Conservation (phyloP, 2,797 vertebrate genomes). For the Chaetophractus vellerosus region DNA sequence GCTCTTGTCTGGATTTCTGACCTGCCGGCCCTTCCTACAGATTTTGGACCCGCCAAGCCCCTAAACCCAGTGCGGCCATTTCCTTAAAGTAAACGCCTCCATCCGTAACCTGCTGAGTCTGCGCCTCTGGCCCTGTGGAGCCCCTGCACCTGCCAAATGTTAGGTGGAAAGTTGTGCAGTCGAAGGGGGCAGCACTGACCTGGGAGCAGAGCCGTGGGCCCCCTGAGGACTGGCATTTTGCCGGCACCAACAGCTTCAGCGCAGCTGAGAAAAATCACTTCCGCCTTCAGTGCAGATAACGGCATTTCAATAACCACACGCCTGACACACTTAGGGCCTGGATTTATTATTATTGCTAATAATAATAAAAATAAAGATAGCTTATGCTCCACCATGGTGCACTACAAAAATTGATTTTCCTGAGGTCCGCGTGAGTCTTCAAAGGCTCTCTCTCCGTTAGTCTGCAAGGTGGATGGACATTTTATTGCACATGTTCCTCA, state of each 20-base stretch:
- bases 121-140: too few relatives aligned
- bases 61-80: too few relatives aligned
- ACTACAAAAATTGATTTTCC: conserved; percentile 35
- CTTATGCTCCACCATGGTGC: not conserved
- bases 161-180: rapidly evolving
- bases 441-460: not conserved
- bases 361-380: not conserved
- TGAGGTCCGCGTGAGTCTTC: not conserved
- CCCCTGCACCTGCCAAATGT: rapidly evolving
- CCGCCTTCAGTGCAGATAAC: not conserved
- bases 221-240: rapidly evolving
- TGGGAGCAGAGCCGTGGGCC: rapidly evolving
- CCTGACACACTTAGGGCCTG: not conserved
- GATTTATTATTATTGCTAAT: conserved; percentile 51
- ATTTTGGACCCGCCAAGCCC: too few relatives aligned
- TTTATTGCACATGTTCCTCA: conserved; percentile 72
- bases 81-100: too few relatives aligned
- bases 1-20: too few relatives aligned
- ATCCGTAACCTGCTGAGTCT: too few relatives aligned
- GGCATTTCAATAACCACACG: not conserved
- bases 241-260: not conserved
- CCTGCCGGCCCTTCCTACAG: too few relatives aligned
- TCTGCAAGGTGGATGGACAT: conserved; percentile 59
- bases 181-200: rapidly evolving
- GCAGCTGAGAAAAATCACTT: not conserved